Evolutionary conservation across 2,113 vertebrate genomes (phyloP).

Genomic region (Entomyzon cyanotis): DNA sequence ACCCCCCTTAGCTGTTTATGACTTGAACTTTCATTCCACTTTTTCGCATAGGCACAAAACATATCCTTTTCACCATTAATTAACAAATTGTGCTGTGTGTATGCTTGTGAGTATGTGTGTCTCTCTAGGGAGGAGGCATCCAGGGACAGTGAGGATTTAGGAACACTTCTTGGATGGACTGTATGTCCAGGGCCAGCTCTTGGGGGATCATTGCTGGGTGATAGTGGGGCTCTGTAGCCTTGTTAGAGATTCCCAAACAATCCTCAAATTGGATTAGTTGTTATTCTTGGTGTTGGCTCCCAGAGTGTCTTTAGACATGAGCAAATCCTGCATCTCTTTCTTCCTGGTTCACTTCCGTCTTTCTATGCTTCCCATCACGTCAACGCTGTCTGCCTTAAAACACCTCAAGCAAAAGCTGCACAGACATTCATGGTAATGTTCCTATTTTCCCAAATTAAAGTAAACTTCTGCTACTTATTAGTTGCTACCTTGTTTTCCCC

Average conservation of each 20-base stretch:
- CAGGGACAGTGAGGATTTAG: background rate
- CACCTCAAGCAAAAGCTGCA: background rate
- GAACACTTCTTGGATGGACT: background rate
- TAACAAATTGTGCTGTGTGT: background rate
- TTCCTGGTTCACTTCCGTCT: background rate
- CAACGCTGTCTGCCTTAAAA: background rate
- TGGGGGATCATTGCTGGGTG: accelerated
- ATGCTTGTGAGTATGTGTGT: background rate
- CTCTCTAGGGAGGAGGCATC: background rate
- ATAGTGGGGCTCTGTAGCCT: accelerated
- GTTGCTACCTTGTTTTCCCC: background rate
- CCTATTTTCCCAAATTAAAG: background rate
- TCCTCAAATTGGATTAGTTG: background rate
- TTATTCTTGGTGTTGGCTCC: background rate
- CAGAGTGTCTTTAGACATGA: background rate
- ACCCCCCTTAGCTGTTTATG: accelerated
- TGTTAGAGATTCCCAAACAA: background rate
- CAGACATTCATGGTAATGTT: background rate
- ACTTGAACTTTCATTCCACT: background rate
- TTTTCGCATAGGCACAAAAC: background rate
- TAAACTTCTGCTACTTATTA: background rate
- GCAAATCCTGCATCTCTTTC: background rate
- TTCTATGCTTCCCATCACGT: accelerated
- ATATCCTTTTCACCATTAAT: background rate
- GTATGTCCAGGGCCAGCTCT: background rate